Base-by-base conservation (phyloP, 2,888 invertebrate species). In the Troides aeacus region DNA sequence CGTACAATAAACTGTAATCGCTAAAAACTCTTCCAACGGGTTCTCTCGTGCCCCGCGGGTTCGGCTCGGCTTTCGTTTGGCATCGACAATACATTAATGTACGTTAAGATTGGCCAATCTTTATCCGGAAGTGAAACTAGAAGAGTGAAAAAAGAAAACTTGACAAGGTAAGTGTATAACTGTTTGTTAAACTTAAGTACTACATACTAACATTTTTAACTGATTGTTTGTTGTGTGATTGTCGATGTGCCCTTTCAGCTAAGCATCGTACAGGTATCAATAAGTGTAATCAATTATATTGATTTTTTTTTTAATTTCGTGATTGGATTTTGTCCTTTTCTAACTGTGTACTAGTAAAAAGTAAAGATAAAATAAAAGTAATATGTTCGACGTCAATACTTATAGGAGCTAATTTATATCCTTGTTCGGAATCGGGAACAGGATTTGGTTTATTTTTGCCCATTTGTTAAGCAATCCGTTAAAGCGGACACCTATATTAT, bases 81-180 rank as follows among this genome's bases (percentile, higher is more conserved):
- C 84, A 79, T 82, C 85, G 86, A 78, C 74, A 70, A 56, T 30
- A 30, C 78, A 78, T 79, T 74, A 76, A 77, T 87, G 86, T 84
- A 81, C 79, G 74, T 66, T 88, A 90, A 89, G 87, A 86, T 89
- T 90, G 90, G 89, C 89, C 90, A 90, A 89, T 90, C 85, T 80
- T 82, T 81, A 83, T 76, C 76, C 80, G 81, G 84, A 79, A 78
- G 78, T 79, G 83, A 81, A 77, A 72, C 79, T 71, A 72, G 78
- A 83, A 86, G 78, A 85, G 57, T 64, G 76, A 75, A 72, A 68
- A 65, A 72, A 68, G 80, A 81, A 81, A 77, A 79, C 74, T 15
- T 60, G 69, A n/a, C 24, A 42, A 89, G 92, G 92, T 92, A 92
- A 80, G 92, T 90, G 78, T 71, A 67, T 56, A 76, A 81, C 73